Base-by-base conservation (phyloP, 2,888 invertebrate genomes). In the Laspeyria flexula region DNA sequence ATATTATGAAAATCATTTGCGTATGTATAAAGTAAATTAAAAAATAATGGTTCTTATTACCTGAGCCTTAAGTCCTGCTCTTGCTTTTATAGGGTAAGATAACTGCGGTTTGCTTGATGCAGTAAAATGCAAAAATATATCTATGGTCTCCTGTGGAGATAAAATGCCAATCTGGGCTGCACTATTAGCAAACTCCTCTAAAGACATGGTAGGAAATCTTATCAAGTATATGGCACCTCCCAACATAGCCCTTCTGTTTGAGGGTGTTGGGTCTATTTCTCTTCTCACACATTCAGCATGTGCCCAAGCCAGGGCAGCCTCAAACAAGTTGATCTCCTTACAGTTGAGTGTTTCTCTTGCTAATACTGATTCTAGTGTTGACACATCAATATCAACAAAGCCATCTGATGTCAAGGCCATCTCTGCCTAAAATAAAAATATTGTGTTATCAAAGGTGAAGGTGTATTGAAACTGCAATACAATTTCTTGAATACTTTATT, bases 341-440 rank as follows among this genome's bases (percentile, higher is more conserved):
- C 98, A 98, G 86, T 99, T 99, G 37, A 99, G 93, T 1, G 99
- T 98, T 90, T 99, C 99, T 64, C 99, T 94, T 44, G 96, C 96
- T 70, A 99, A 93, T 68, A 99, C 97, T 52, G 97, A 97, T 85
- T 97, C 97, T 72, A 99, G 94, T 18, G 99, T 99, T 67, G 97
- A 96, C 74, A 96, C 95, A 88, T 99, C 99, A 79, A 99, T 98
- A 84, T 99, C 99, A 64, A 97, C 96, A 92, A 99, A 99, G 68
- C 98, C 98, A 79, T 99, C 99, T 0, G 98, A 98, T 68, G 96
- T 96, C 71, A 99, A 94, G 50, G 99, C 98, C 96, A 99, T 97
- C 93, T 98, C 98, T 79, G 99, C 98, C 96, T 97, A 88, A 58
- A 90, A 92, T 75, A 58, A 83, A 30, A 80, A 80, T 58, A 64